Evolutionary conservation across 2,888 invertebrate species (phyloP), one percentile per base, ranked within the genome.

Genomic region (Drosophila monieri): DNA sequence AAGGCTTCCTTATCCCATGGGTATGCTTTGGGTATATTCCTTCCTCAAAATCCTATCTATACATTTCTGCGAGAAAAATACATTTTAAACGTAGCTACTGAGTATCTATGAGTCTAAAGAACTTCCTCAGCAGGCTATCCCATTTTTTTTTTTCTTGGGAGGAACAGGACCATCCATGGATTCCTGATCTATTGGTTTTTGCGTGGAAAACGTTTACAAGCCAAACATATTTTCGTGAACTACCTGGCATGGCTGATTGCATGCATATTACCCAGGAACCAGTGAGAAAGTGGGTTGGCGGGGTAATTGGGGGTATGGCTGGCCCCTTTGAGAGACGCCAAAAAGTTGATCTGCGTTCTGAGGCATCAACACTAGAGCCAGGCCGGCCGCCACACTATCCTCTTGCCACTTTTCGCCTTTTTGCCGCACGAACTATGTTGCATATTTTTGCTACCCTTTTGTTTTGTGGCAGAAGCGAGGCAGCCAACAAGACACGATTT

Each of bases 181-280:
- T 71, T 77, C 78, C 80, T 81, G 85, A 83, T 87, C 85, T 87
- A 83, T 83, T 85, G 83, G 87, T 81, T 84, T 68, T 84, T 84
- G 80, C 84, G 84, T 86, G 86, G 81, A 75, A 59, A 66, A 57
- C 79, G 76, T 77, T 78, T 77, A 76, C 72, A 74, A 70, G 65
- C 68, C 68, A 67, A 80, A 80, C 75, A 72, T 80, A 78, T 85
- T 87, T 83, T 87, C 79, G 79, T 81, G 85, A 43, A 53, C 70
- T 72, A 41, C 69, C 55, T 65, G 57, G 35, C 68, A 77, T 84
- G 85, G 81, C 81, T 83, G 87, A 87, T 87, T 83, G 83, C 83
- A 83, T 83, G 83, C 81, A 85, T 83, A 83, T 87, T 87, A 83
- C 86, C 86, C 86, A 84, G 74, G 84, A 87, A 80, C 65, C 74